Base-by-base conservation (phyloP, 2,888 invertebrate genomes). In the Troides helena region DNA sequence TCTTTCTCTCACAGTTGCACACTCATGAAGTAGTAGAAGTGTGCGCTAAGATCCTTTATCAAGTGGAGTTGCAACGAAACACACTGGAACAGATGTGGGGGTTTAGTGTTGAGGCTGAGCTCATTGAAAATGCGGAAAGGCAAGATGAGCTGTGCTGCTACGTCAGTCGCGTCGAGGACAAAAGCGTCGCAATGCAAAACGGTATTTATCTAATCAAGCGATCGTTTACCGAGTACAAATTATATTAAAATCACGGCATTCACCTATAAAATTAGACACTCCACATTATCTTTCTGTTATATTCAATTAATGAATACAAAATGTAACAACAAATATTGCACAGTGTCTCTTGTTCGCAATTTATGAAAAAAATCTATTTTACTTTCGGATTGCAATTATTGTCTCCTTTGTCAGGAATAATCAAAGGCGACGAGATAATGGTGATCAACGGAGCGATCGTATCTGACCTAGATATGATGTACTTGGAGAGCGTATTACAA, bases 401-500 rank as follows among this genome's bases (percentile, higher is more conserved):
- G 71, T 71, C 67, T 72, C 85, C 84, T 87, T 83, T 86, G 81
- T 83, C 93, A 99, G 99, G 99, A 85, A 96, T 99, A 87, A 98
- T 98, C 90, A 97, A 98, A 93, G 97, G 98, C 82, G 99, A 99
- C 93, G 99, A 99, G 94, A 98, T 99, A 89, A 98, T 99, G 96
- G 98, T 99, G 89, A 98, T 99, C 93, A 99, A 99, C 94, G 98
- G 98, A 76, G 98, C 98, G 80, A 98, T 99, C 88, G 98, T 99
- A 78, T 98, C 98, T 83, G 99, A 99, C 94, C 94, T 99, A 93
- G 99, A 99, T 94, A 99, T 99, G 99, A 99, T 99, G 97, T 99
- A 98, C 94, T 95, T 99, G 86, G 99, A 99, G 92, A 98, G 97
- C 85, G 97, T 99, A 74, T 94, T 99, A 78, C 98, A 98, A 90